Evolutionary conservation across 2,888 invertebrate genomes (phyloP).

Genomic region (Scrobipalpa atriplicella): DNA sequence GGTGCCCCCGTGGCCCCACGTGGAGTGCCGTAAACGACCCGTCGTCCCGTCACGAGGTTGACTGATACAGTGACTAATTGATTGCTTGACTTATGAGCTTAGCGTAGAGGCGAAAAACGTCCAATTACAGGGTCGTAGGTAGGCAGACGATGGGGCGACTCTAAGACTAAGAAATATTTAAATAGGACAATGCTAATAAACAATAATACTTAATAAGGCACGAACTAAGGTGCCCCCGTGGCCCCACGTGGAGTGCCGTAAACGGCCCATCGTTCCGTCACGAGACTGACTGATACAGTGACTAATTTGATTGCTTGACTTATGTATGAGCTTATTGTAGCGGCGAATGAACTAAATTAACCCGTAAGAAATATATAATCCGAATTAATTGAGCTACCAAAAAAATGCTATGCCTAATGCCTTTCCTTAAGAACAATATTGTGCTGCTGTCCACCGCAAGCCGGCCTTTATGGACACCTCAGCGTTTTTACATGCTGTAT

Average conservation of each 20-base stretch:
- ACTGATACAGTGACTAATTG: conserved; percentile 69
- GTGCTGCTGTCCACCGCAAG: no score
- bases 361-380: no score
- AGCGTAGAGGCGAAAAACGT: conserved; percentile 40
- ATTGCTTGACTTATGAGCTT: conserved; percentile 72
- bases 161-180: not conserved
- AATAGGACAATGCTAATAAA: not conserved
- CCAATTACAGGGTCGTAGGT: conserved; percentile 5
- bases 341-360: no score
- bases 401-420: no score
- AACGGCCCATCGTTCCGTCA: conserved; percentile 42
- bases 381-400: no score
- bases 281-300: conserved; percentile 56
- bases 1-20: conserved; percentile 18
- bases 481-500: no score
- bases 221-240: conserved; percentile 11
- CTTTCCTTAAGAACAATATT: no score
- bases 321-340: conserved; percentile 62
- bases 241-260: conserved; percentile 24
- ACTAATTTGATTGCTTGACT: conserved; percentile 75
- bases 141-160: not conserved
- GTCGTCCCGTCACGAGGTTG: conserved; percentile 48
- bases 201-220: no score
- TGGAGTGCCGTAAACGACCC: conserved; percentile 26
- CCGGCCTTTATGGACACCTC: no score